Conservation (phyloP, 2,113 vertebrate genomes). For the Percopsis transmontana region DNA sequence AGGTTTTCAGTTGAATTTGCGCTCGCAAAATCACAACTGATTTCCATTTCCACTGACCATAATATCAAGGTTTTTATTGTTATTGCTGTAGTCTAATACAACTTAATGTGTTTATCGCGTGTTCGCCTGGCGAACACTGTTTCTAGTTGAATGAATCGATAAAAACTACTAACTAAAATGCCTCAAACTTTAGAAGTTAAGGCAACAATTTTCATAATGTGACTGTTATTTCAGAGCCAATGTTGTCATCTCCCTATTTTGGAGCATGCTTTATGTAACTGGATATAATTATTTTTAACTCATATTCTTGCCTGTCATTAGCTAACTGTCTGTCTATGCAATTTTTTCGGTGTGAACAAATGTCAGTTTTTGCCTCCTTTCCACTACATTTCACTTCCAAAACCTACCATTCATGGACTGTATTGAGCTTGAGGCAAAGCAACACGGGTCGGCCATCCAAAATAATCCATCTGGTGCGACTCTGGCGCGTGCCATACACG, state of each 20-base stretch:
- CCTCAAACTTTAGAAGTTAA: not conserved
- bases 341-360: constrained; percentile 35
- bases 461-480: not conserved
- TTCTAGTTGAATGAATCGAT: not conserved
- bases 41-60: not conserved
- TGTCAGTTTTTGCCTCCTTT: constrained; percentile 18
- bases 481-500: not conserved
- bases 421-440: not conserved
- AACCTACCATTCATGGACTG: not conserved
- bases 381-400: constrained; percentile 3
- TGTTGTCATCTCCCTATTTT: constrained; percentile 73
- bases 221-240: constrained; percentile 50
- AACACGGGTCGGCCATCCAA: not conserved
- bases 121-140: not conserved
- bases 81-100: not conserved
- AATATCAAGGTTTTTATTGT: not conserved
- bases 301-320: constrained; percentile 78
- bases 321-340: constrained; percentile 75
- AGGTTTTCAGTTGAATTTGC: constrained; percentile 41
- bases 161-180: too few relatives aligned
- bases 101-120: not conserved
- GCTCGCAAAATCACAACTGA: too few relatives aligned
- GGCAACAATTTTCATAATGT: constrained; percentile 50
- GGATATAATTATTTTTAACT: constrained; percentile 81
- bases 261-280: constrained; percentile 79